Conservation (phyloP, 64 coral and sea anemone species). For the Anthopleura sola region DNA sequence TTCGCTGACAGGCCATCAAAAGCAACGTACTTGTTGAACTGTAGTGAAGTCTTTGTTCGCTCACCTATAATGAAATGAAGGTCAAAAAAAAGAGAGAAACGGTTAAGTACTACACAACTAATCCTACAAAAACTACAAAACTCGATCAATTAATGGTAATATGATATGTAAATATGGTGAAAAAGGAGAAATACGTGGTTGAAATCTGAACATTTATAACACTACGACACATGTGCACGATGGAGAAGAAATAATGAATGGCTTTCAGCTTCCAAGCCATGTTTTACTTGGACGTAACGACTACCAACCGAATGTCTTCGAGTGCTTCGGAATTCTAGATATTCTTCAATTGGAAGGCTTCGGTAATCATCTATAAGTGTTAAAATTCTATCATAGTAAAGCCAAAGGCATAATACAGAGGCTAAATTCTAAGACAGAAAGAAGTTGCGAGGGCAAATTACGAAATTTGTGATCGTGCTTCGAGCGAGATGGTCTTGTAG, state of each 20-base stretch:
- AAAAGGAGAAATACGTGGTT: constrained; percentile 61
- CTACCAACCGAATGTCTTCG: constrained; percentile 20
- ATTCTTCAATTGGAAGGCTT: constrained; percentile 25
- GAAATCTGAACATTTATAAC: not conserved
- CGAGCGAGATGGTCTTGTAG: constrained; percentile 11
- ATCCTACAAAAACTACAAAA: constrained; percentile 86
- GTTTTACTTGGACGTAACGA: constrained; percentile 19
- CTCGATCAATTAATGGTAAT: constrained; percentile 99
- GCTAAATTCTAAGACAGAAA: not conserved
- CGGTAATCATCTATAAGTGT: not conserved
- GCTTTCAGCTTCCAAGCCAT: constrained; percentile 45
- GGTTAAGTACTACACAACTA: constrained; percentile 66
- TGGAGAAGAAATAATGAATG: constrained; percentile 36
- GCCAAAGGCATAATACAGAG: not conserved
- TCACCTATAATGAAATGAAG: constrained; percentile 35
- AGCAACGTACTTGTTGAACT: constrained; percentile 13
- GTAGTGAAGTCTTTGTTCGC: constrained; percentile 26
- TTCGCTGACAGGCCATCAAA: constrained; percentile 26
- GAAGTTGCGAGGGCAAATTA: constrained; percentile 13
- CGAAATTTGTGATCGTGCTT: constrained; percentile 34
- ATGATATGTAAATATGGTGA: constrained; percentile 97
- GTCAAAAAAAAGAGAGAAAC: constrained; percentile 24
- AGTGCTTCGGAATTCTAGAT: constrained; percentile 43
- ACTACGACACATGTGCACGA: constrained; percentile 14
- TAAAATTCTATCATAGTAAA: constrained; percentile 3